phyloP scores from a whole-genome alignment of 1,140 invertebrate genomes.

The Doryteuthis pealeii region DNA sequence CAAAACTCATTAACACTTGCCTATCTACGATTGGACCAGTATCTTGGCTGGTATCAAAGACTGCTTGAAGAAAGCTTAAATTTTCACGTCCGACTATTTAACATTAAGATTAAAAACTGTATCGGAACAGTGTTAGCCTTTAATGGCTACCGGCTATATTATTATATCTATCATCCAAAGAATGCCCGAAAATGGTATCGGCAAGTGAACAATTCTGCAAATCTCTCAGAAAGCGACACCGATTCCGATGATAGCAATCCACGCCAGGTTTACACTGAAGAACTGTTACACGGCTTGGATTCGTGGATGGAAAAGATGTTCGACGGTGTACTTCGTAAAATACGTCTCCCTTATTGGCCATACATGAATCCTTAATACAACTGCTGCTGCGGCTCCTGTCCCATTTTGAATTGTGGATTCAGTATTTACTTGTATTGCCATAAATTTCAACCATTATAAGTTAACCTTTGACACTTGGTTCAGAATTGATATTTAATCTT shows the following conservation, averaged over 20 bases:
- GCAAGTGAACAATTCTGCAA: slow-evolving; percentile 11
- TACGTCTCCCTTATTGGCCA: slow-evolving; percentile 97
- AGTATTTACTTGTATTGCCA: no score
- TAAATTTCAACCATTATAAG: no score
- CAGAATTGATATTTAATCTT: no score
- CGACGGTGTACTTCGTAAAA: slow-evolving; percentile 90
- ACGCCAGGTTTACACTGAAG: slow-evolving; percentile 63
- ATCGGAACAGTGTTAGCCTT: slow-evolving; percentile 94
- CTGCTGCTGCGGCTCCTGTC: no score
- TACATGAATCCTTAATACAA: slow-evolving; percentile 28
- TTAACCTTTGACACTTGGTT: no score
- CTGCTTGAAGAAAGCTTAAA: slow-evolving; percentile 71
- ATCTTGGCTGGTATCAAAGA: slow-evolving; percentile 87
- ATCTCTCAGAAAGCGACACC: not conserved
- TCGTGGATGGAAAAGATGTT: slow-evolving; percentile 96
- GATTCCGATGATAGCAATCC: not conserved
- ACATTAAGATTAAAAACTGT: slow-evolving; percentile 87
- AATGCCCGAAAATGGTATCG: slow-evolving; percentile 33
- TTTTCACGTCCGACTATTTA: slow-evolving; percentile 66
- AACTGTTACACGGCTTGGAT: slow-evolving; percentile 86
- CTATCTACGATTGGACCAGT: slow-evolving; percentile 87
- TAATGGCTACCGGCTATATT: slow-evolving; percentile 95
- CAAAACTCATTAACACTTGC: slow-evolving; percentile 72
- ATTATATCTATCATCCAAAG: slow-evolving; percentile 97
- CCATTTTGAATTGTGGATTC: no score